These are phyloP conservation scores for Volucella inanis DNA, from an alignment of 2,888 invertebrate species.

Conservation along the genomic window DNA sequence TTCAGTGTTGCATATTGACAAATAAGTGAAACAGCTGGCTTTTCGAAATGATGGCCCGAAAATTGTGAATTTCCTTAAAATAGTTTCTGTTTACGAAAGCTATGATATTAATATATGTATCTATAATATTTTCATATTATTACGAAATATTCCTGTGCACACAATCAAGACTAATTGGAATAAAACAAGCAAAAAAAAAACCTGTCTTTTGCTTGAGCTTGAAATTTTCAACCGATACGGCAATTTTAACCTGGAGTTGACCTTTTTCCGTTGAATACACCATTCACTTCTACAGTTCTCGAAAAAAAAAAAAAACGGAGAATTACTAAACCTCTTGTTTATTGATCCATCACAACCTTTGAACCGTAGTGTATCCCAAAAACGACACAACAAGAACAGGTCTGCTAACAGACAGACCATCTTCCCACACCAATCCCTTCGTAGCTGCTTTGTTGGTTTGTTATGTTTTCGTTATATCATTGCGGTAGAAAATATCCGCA, in stretches of 20 bases:
- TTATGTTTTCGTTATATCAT: conserved; percentile 3
- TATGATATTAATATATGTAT: no score
- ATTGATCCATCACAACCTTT: conserved; percentile 65
- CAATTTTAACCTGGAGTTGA: not conserved
- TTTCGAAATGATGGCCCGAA: no score
- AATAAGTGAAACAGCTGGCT: no score
- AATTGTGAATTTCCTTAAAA: no score
- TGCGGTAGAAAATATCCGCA: conserved; percentile 49
- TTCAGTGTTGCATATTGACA: no score
- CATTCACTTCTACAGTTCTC: not conserved
- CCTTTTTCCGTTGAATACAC: not conserved
- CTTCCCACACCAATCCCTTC: conserved; percentile 45
- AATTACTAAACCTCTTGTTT: conserved; percentile 4
- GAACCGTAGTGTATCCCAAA: conserved; percentile 38
- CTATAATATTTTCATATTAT: no score
- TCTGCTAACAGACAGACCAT: conserved; percentile 56
- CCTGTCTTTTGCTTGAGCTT: not conserved
- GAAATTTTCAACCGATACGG: not conserved
- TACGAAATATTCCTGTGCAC: no score
- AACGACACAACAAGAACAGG: conserved; percentile 19
- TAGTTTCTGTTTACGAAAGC: no score
- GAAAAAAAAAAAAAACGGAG: not conserved
- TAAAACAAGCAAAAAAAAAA: no score
- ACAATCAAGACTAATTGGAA: no score
- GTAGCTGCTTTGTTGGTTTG: not conserved